Base-by-base conservation (phyloP, 1,140 invertebrate genomes). In the Aphaenogaster ashmeadi region DNA sequence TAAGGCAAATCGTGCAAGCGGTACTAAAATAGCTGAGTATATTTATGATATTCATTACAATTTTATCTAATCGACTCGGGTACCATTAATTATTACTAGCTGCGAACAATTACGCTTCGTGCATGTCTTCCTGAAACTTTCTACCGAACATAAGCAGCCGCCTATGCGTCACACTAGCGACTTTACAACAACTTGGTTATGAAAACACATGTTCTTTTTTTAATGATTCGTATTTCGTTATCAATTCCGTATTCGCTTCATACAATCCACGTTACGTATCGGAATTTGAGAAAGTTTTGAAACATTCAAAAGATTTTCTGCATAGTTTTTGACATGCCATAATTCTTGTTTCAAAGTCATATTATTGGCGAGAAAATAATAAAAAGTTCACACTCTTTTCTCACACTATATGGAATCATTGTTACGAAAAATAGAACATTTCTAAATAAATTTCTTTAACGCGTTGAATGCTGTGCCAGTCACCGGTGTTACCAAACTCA, bases 41-140 rank as follows among this genome's bases (percentile, higher is more conserved):
- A 90, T 91, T 91, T 90, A 89, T 87, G 87, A 91, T 91, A 90
- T 90, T 90, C 90, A 81, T 86, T 90, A 89, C 77, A 86, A 90
- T 50, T 91, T 89, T 90, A 91, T 91, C 90, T 91, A 91, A 91
- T 91, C 89, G 87, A 64, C 84, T 64, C 11, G 13, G 44, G 38
- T 44, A 77, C 74, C 72, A 89, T 91, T 90, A 90, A 91, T 91
- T 90, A 86, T 90, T 87, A 77, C 54, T 86, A 87, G 87, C 89
- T 87, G 79, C 60, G 89, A 91, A 91, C 89, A 91, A 91, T 91
- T 91, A 91, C 44, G 87, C 58, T 86, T 50, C n/a, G 69, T 41
- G 71, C 58, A 52, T 69, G 81, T 91, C 89, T 90, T 90, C 71
- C 88, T 87, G 72, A 67, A 87, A 90, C 88, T 90, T 90, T 90